Evolutionary conservation across 2,888 invertebrate species (phyloP).

Genomic region (Torymus texanus): DNA sequence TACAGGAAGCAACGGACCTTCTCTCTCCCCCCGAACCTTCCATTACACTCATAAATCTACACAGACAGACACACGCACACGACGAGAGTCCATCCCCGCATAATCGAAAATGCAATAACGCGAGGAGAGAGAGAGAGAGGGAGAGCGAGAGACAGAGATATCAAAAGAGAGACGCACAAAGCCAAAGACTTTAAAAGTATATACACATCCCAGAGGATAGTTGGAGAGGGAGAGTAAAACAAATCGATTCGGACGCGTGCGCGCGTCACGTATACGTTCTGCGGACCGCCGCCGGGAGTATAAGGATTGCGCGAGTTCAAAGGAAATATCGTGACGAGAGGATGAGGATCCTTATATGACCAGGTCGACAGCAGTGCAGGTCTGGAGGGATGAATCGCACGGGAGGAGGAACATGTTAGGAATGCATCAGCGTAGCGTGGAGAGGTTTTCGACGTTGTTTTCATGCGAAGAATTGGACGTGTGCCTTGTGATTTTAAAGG

Average conservation of each 20-base stretch:
- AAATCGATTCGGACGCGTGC: conserved; percentile 34
- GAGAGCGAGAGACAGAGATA: neutral
- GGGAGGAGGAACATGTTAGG: too few relatives aligned
- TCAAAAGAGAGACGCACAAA: neutral
- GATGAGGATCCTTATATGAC: conserved; percentile 24
- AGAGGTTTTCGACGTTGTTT: too few relatives aligned
- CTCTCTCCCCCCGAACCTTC: too few relatives aligned
- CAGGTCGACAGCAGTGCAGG: neutral
- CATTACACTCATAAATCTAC: too few relatives aligned
- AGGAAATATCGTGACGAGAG: conserved; percentile 38
- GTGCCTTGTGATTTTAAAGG: too few relatives aligned
- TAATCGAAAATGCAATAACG: conserved; percentile 38
- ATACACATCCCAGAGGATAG: neutral
- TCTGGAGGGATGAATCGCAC: too few relatives aligned
- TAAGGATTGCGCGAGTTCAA: conserved; percentile 37
- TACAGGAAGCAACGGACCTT: too few relatives aligned
- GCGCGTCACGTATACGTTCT: conserved; percentile 22
- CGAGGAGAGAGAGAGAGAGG: neutral
- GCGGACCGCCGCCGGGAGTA: too few relatives aligned
- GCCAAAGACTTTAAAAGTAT: conserved; percentile 27
- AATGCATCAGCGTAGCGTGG: too few relatives aligned
- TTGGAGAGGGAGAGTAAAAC: conserved; percentile 10
- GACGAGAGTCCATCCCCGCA: too few relatives aligned
- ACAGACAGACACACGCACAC: too few relatives aligned
- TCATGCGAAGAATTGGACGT: too few relatives aligned